These are phyloP conservation scores for Virgularia gustaviana DNA, from an alignment of 92 coral and sea anemone species.

Conservation along the genomic window DNA sequence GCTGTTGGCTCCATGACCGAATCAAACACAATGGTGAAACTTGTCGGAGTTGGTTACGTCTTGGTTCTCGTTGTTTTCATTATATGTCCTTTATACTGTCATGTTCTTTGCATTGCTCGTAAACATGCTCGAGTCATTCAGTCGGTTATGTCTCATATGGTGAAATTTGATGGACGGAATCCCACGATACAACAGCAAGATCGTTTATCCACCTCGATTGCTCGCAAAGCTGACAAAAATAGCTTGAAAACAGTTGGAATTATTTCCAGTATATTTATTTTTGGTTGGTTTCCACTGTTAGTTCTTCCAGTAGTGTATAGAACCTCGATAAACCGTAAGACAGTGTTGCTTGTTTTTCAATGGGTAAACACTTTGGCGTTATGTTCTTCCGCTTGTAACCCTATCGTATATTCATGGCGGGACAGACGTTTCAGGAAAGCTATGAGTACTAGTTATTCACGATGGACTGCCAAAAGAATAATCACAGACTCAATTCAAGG, in stretches of 20 bases:
- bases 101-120: conserved; percentile 73
- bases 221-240: conserved; percentile 28
- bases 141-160: neutral
- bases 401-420: conserved; percentile 73
- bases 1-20: conserved; percentile 62
- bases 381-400: conserved; percentile 86
- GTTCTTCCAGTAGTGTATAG: conserved; percentile 63
- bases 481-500: neutral
- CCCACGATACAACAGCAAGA: neutral
- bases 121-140: conserved; percentile 70
- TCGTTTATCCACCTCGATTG: neutral
- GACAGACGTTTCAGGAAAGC: conserved; percentile 21
- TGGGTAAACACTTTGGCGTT: conserved; percentile 85
- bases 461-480: conserved; percentile 14
- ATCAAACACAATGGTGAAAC: conserved; percentile 26
- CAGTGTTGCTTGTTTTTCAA: conserved; percentile 45
- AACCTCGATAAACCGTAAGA: conserved; percentile 29
- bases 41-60: conserved; percentile 52
- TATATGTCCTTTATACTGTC: conserved; percentile 66
- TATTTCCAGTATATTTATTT: conserved; percentile 61
- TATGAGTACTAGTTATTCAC: neutral
- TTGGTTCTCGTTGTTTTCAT: conserved; percentile 56
- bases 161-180: neutral
- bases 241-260: conserved; percentile 71
- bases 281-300: conserved; percentile 86